Evolutionary conservation across 2,113 vertebrate species (phyloP), one percentile per base, ranked within the genome.

Genomic region (Peromyscus polionotus): DNA sequence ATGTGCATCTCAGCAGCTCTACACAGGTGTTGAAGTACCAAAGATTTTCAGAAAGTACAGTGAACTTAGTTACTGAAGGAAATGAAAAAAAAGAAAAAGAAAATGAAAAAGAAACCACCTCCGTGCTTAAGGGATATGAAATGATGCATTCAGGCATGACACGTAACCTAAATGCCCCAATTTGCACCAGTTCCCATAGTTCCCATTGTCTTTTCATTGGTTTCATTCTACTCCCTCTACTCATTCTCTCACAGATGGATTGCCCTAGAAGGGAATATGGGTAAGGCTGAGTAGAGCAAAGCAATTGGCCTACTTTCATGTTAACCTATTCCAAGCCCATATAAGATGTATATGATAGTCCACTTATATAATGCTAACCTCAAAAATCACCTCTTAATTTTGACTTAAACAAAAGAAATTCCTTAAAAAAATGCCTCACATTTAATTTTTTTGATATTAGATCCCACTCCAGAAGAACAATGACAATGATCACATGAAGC

Each of bases 361-460:
- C 11, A 42, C 39, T 76, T 91, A 19, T 59, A 80, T 95, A 83
- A 96, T 17, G 22, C 73, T 59, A 91, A 83, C 54, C 26, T 91
- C 16, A 87, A 91, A 7, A 59, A 83, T 73, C 42, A 90, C 36
- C 48, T n/a, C 26, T 80, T 75, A 75, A 65, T 70, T 70, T 45
- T 61, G 65, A 93, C 48, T 95, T 79, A 54, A 81, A 97, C 73
- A 87, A 73, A 97, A 31, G 1, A 9, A 77, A 70, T 57, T 70
- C 48, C 68, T 83, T 65, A 83, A 68, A 93, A 93, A 63, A 54
- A 48, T 12, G 76, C 28, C 67, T 86, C 45, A 91, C 92, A 88
- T 95, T 88, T 63, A 65, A 70, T 92, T 95, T 90, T 42, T 33
- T 22, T 68, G 24, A 73, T 45, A 93, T 95, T 63, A 93, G 59